Evolutionary conservation across 2,797 vertebrate genomes (phyloP), one percentile per base, ranked within the genome.

Genomic region (Arrhamphus sclerolepis): DNA sequence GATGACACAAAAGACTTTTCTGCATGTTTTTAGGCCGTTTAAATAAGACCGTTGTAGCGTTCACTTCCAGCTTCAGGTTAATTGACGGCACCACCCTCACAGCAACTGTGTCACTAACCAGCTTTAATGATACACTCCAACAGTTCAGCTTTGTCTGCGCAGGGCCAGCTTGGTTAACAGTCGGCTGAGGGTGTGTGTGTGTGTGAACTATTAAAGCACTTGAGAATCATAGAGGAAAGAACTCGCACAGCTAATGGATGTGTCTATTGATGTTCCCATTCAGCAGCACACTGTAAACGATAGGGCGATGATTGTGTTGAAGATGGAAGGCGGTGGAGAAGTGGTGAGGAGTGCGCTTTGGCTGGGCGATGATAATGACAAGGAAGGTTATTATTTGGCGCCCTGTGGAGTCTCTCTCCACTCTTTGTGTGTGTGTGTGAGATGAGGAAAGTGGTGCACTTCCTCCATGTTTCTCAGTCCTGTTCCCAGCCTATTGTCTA

Each of bases 251-350:
- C 80, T 90, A 90, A 89, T 89, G 89, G 87, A 81, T 72, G 72
- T 77, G 75, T 85, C 82, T 88, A 87, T 89, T 81, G 82, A 90
- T 89, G 89, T 85, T 84, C 82, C 87, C 80, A 78, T 87, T 92
- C 84, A 84, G 80, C 73, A 26, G 66, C 73, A 56, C 75, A 76
- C 79, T 86, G 85, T 85, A 91, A 91, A 82, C 84, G 84, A 89
- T 87, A 85, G 75, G 79, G 75, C 77, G 79, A 76, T 81, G 83
- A 89, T 85, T 83, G 81, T 71, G 81, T 77, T 63, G 81, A 71
- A 83, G 83, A 81, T 62, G 53, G 80, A 78, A 72, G 75, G 73
- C 74, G 77, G 77, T 57, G 72, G 80, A 79, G 72, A 71, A 77
- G 74, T 40, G 69, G 49, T 22, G 53, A 56, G 53, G 46, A 76